Evolutionary conservation across 2,113 vertebrate species (phyloP), one percentile per base, ranked within the genome.

Genomic region (Cichladusa arquata): DNA sequence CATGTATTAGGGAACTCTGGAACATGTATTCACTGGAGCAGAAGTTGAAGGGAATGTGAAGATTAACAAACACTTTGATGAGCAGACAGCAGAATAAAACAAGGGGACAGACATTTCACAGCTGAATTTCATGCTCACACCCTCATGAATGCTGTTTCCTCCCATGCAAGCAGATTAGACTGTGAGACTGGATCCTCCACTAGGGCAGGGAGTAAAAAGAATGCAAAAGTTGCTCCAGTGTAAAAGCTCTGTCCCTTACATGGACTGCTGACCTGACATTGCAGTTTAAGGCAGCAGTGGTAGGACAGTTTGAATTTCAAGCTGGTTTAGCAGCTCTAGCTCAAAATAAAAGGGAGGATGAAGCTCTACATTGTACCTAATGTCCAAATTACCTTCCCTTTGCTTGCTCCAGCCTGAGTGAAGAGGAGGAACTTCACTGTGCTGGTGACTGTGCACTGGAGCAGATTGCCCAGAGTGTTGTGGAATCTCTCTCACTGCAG

Each of bases 61-160:
- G 85, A 94, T 95, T 94, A 95, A 50, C 60, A 94, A 93, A 88
- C 42, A 62, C 86, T 91, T 73, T 62, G 58, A 83, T 81, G 60
- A 95, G 60, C 67, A 71, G 79, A 40, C 28, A 83, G 79, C 58
- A 83, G 93, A 94, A 71, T 56, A 67, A 94, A 95, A 62, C 1
- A 16, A 71, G 31, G 31, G 38, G 23, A 24, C 58, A 80, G 40
- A 47, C 20, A 86, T 83, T 73, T 86, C 74, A 67, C 33, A 73
- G 81, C 12, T 83, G 62, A 90, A 64, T 92, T 93, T 95, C 62
- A 60, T 78, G 60, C 25, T 88, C 22, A 70, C n/a, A 56, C 19
- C 54, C 25, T 83, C 71, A 25, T 18, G 56, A 83, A 56, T 48
- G 48, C 31, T 61, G 45, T 50, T 82, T 40, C 25, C 13, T 86